Evolutionary conservation across 1,140 invertebrate species (phyloP), one percentile per base, ranked within the genome.

Genomic region (Uloborus diversus): DNA sequence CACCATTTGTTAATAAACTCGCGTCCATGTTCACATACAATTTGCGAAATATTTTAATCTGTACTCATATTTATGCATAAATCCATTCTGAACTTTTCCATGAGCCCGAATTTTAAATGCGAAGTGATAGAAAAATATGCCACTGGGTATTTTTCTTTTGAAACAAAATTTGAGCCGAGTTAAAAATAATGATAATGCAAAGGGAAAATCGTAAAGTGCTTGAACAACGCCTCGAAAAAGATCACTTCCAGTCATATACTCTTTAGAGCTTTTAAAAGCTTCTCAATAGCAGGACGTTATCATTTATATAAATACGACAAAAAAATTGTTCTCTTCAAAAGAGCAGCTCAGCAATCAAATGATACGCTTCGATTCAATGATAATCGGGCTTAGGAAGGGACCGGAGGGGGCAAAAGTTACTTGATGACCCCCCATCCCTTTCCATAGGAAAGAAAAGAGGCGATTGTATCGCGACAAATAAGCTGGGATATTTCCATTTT

Each of bases 381-480:
- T 75, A 62, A 75, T 75, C 59, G 56, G 1, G 13, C 51, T 28
- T 30, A 56, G 59, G 32, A n/a, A n/a, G 28, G 14, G 23, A 71
- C 57, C 20, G 49, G 27, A 33, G 68, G 51, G 59, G 49, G 9
- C 47, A 53, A 53, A 53, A 53, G 9, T 7, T 53, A n/a, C 49
- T 0, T 1, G 7, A 73, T 73, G 61, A 75, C 33, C 57, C 57
- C 35, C 57, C 17, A 27, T 11, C 25, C 57, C 35, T 30, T 28
- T 32, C n/a, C 30, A 32, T n/a, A 42, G 37, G n/a, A 27, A 37
- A 28, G 49, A 37, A 59, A 71, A 42, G 53, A 30, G n/a, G n/a
- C 53, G 70, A 75, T 75, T 75, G 70, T 75, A 35, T 75, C 70
- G 25, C 37, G 70, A 75, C 70, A 75, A 75, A 75, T 75, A 75